Base-by-base conservation (phyloP, 2,797 vertebrate species). In the Gambusia yucatana region DNA sequence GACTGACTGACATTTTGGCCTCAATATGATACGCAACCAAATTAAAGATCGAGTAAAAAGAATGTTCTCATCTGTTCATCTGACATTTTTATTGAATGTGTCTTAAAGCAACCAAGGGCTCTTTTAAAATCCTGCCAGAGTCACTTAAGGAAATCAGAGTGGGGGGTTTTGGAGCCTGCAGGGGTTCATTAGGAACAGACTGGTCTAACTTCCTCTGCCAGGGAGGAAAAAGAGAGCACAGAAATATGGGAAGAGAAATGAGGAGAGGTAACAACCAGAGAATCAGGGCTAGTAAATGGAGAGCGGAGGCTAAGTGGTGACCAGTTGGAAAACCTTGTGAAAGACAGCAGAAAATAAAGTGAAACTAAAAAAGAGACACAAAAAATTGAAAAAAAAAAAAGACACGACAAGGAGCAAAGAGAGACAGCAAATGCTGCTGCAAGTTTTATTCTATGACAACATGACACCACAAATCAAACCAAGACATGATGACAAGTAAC, bases 141-240 rank as follows among this genome's bases (percentile, higher is more conserved):
- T 94, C 92, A 94, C 93, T 94, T 95, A 94, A 93, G 93, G 89
- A 94, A 94, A 92, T 94, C 92, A 93, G 93, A 90, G 88, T 77
- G 86, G 91, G 86, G 57, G 87, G 88, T 83, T 92, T 92, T 84
- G 85, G 87, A 91, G 91, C 86, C 90, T 94, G 87, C 85, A 90
- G 93, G 93, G 93, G 93, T 95, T 95, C 93, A 95, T 95, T 96
- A 95, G 89, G 89, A 93, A 87, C 89, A 91, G 92, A 92, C 93
- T 87, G 81, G 88, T 89, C 89, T 86, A 83, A 92, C 93, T 93
- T 95, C 91, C 93, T 93, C 82, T 85, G 86, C 81, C 86, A 88
- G 81, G 74, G 89, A 91, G 82, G 84, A 87, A 87, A 88, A 81
- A 73, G 81, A 85, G 87, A 91, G 87, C 79, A 77, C 79, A 87